Evolutionary conservation across 1,140 invertebrate genomes (phyloP), one percentile per base, ranked within the genome.

Genomic region (Hyles vespertilio): DNA sequence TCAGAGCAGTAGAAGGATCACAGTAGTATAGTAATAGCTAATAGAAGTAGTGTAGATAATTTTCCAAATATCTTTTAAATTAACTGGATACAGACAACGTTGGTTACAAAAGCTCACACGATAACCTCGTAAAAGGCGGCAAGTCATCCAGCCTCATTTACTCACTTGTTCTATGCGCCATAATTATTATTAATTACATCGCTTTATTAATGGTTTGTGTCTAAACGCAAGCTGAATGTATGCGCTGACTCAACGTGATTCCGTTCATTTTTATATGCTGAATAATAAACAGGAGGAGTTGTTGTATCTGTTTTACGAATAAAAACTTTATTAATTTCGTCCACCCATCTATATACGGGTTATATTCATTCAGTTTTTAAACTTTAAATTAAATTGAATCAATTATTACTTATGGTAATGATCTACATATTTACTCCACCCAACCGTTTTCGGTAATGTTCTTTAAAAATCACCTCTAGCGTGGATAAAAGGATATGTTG

Each of bases 121-220:
- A 22, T 22, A 22, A 22, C 22, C 22, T 22, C 22, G 22, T 22
- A 22, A 22, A 22, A 22, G 22, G 22, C 22, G 22, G 32, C 49
- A 44, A 53, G n/a, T 56, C 54, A 56, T 36, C 44, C 32, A 46
- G 54, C 47, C 34, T 48, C 54, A 56, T 56, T 56, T n/a, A 46
- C 12, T 55, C 40, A 55, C 46, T 47, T 43, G 54, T 56, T 56
- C 45, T 56, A 12, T 56, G 45, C 47, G 32, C 33, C 7, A 11
- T 56, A 56, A 56, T 56, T 56, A 56, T 32, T 56, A 56, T 56
- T 56, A 56, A 56, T 56, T 56, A 56, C 45, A n/a, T 32, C 6
- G 44, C 54, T 32, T 56, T 34, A 48, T 46, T 47, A 48, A 47
- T 56, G 32, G 22, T 43, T 32, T 48, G 33, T 4, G n/a, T 32